These are phyloP conservation scores for Thunnus maccoyii DNA, from an alignment of 2,113 vertebrate species.

Conservation along the genomic window DNA sequence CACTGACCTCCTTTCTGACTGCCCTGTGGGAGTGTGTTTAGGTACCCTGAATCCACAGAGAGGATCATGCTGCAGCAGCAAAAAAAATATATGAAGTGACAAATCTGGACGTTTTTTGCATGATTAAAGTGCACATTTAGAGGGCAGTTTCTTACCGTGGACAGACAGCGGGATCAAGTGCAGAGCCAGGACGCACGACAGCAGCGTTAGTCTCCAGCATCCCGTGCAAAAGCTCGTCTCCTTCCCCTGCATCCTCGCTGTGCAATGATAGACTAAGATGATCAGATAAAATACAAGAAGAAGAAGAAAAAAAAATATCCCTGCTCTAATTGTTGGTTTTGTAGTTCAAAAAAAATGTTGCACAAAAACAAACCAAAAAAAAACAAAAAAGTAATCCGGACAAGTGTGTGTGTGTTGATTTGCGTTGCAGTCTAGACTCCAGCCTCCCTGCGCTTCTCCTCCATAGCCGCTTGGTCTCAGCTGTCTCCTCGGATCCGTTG, in stretches of 20 bases:
- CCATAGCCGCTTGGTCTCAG: conserved; percentile 74
- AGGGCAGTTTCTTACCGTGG: conserved; percentile 79
- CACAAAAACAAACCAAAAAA: not conserved
- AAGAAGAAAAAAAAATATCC: not conserved
- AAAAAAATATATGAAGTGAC: not conserved
- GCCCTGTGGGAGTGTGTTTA: conserved; percentile 58
- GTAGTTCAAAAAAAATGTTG: conserved; percentile 12
- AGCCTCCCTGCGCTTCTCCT: conserved; percentile 69
- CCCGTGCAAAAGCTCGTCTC: conserved; percentile 69
- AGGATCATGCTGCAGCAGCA: conserved; percentile 36
- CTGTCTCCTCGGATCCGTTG: conserved; percentile 43
- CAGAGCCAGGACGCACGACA: conserved; percentile 77
- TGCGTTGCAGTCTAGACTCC: conserved; percentile 70
- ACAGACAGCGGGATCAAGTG: conserved; percentile 76
- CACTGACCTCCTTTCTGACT: conserved; percentile 74
- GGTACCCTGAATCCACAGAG: conserved; percentile 33
- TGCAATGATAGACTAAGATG: conserved; percentile 26
- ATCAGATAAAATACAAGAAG: not conserved
- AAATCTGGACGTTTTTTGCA: not conserved
- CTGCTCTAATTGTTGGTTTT: not conserved
- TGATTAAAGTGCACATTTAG: not conserved
- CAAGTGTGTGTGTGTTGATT: conserved; percentile 20
- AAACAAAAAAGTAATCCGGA: conserved; percentile 64
- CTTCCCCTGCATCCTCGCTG: conserved; percentile 76
- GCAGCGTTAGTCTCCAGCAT: conserved; percentile 81